A percentile compares a stretch with the other conserved stretches of the same genome.
Evolutionary conservation across 2,888 invertebrate species (phyloP).

Genomic region (Scelioninae gen. 2): DNA sequence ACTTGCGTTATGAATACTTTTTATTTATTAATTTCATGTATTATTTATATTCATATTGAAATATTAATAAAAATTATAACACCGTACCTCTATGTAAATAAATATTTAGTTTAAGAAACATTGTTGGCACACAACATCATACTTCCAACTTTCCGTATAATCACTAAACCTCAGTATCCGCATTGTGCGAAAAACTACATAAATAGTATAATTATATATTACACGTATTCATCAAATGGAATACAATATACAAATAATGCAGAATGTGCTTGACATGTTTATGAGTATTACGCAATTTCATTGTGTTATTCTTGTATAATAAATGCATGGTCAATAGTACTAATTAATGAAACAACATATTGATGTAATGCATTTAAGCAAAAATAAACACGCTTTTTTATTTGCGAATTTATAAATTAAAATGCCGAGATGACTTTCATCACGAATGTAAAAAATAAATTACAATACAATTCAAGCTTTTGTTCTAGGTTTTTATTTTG

Average conservation of each 20-base stretch:
- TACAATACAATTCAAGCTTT: neutral
- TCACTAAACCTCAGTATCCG: neutral
- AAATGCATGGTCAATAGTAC: constrained; percentile 4
- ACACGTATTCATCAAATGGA: constrained; percentile 17
- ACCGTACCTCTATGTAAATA: too few species aligned
- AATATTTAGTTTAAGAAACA: too few species aligned
- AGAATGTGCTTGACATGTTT: constrained; percentile 10
- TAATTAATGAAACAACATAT: constrained; percentile 18
- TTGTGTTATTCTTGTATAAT: constrained; percentile 15
- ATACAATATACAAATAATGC: constrained; percentile 15
- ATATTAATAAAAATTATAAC: too few species aligned
- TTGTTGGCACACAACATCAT: too few species aligned
- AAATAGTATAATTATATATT: constrained; percentile 17
- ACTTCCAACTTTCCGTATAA: too few species aligned
- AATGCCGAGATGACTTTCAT: neutral
- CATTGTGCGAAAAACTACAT: constrained; percentile 9
- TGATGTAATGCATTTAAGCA: constrained; percentile 11
- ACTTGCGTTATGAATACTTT: too few species aligned
- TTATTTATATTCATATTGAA: too few species aligned
- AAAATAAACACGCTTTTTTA: constrained; percentile 9
- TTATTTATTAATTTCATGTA: too few species aligned
- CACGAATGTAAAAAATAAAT: neutral
- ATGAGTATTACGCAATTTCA: constrained; percentile 26
- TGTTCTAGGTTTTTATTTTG: constrained; percentile 3
- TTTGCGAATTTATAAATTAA: constrained; percentile 8